A percentile compares a stretch with the other conserved stretches of the same genome.
phyloP scores from a whole-genome alignment of 2,797 vertebrate genomes.

The Gorsachius magnificus region DNA sequence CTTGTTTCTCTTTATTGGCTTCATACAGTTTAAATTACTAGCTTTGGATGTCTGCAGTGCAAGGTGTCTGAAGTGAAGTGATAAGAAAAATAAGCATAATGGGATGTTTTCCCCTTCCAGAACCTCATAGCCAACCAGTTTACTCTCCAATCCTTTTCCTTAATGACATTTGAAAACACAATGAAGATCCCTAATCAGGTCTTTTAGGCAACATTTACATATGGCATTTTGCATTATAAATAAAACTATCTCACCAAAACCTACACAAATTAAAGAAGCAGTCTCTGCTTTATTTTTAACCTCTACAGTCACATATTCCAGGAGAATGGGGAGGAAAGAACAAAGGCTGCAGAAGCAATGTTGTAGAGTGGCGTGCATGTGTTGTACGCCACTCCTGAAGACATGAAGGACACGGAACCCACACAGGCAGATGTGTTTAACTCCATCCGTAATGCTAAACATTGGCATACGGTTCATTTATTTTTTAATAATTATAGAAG shows the following conservation, averaged over 20 bases:
- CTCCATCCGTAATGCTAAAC: not conserved
- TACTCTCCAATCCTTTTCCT: not conserved
- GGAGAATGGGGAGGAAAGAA: not conserved
- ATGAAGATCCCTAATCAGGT: not conserved
- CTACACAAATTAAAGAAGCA: not conserved
- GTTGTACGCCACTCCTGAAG: not conserved
- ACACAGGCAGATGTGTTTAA: not conserved
- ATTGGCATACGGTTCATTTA: not conserved
- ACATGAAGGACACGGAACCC: not conserved
- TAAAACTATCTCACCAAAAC: not conserved
- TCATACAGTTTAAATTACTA: conserved; percentile 9
- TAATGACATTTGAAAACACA: conserved; percentile 23
- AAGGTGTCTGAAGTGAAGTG: conserved; percentile 57
- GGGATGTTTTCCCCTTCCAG: conserved; percentile 24
- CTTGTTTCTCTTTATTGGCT: conserved; percentile 23
- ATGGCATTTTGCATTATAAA: not conserved
- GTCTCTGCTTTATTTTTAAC: not conserved
- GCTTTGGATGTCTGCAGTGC: conserved; percentile 13
- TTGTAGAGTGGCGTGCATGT: not conserved
- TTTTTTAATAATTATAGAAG: not conserved
- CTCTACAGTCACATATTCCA: not conserved
- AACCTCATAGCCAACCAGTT: not conserved
- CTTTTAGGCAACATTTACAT: not conserved
- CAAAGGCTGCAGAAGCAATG: not conserved
- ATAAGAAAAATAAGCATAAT: conserved; percentile 60